Percentiles rank a stretch among this genome's conserved stretches.
Conservation (phyloP, 2,888 invertebrate genomes). For the Noctuana brunneofusca region DNA sequence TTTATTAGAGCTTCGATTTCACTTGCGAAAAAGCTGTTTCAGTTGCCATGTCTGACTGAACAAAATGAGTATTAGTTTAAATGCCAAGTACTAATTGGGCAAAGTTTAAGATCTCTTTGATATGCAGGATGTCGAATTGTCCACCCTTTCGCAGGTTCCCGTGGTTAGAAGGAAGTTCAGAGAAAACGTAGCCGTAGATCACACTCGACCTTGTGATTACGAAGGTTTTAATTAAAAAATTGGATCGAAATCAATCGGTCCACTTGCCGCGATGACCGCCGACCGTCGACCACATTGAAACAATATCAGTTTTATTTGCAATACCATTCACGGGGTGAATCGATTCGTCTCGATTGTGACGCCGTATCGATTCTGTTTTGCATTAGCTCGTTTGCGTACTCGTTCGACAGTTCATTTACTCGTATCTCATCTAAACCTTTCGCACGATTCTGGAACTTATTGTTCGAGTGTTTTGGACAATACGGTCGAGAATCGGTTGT, state of each 20-base stretch:
- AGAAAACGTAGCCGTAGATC: background rate
- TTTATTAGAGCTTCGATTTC: conserved; percentile 14
- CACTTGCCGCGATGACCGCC: conserved; percentile 57
- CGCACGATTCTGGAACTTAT: conserved; percentile 54
- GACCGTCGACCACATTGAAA: conserved; percentile 59
- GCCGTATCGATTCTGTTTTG: conserved; percentile 57
- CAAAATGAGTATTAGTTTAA: too few species aligned
- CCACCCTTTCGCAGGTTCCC: too few species aligned
- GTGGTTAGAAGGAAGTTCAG: background rate
- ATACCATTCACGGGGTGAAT: conserved; percentile 66
- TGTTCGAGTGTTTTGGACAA: conserved; percentile 45
- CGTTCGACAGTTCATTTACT: conserved; percentile 19
- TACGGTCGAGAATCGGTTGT: conserved; percentile 46
- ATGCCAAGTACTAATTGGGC: too few species aligned
- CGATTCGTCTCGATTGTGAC: conserved; percentile 69
- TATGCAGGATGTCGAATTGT: too few species aligned
- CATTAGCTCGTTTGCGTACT: conserved; percentile 54
- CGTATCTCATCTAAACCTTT: conserved; percentile 38
- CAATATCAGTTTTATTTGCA: conserved; percentile 56
- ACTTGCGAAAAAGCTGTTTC: conserved; percentile 6
- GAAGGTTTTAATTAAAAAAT: conserved; percentile 52
- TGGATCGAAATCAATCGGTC: conserved; percentile 64
- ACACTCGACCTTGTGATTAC: conserved; percentile 37
- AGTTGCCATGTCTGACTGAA: background rate
- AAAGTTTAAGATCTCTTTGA: too few species aligned